Percentiles rank a stretch among this genome's conserved stretches.
Conservation (phyloP, 2,888 invertebrate genomes). For the Lamellibrachia satsuma region DNA sequence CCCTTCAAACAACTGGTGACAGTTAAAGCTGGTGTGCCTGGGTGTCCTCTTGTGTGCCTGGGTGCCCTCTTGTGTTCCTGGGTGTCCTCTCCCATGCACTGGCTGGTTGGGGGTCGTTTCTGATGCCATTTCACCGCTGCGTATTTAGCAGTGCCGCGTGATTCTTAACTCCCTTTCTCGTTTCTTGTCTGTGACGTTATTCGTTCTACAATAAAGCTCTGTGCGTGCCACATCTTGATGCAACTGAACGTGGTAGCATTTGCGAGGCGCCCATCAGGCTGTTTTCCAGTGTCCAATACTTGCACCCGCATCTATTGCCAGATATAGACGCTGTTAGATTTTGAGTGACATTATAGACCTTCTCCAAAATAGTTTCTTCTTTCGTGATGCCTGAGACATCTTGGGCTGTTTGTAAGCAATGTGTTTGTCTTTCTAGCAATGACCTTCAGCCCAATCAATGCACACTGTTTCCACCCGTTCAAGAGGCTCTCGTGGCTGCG, state of each 20-base stretch:
- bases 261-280: neutral
- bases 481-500: neutral
- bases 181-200: neutral
- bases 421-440: neutral
- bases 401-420: neutral
- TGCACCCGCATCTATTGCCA: neutral
- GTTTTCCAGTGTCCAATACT: neutral
- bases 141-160: too few species aligned
- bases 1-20: too few species aligned
- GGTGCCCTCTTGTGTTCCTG: too few species aligned
- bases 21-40: too few species aligned
- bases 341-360: neutral
- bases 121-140: too few species aligned
- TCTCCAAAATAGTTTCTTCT: neutral
- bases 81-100: too few species aligned
- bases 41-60: too few species aligned
- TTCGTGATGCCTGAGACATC: neutral
- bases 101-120: too few species aligned
- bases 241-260: neutral
- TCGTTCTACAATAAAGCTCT: neutral
- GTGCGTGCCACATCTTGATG: neutral
- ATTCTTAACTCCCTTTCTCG: neutral
- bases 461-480: neutral
- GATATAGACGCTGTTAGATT: neutral
- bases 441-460: neutral